These are phyloP conservation scores for Drosophila jambulina DNA, from an alignment of 1,140 invertebrate genomes.

Conservation along the genomic window DNA sequence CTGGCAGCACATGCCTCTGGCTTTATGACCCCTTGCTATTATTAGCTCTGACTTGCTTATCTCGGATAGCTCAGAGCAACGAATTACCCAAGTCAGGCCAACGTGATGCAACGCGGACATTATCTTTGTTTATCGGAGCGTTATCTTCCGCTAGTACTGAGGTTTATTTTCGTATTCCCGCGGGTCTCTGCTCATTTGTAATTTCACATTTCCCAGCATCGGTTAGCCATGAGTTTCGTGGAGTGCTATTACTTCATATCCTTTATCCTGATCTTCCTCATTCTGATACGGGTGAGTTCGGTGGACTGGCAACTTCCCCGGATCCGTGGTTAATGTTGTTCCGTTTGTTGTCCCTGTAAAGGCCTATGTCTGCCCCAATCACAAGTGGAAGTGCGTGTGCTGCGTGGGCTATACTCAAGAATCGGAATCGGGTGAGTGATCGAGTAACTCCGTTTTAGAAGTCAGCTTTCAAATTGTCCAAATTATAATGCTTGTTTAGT, in stretches of 20 bases:
- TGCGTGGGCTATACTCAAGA: slow-evolving; percentile 27
- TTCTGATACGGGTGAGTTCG: slow-evolving; percentile 49
- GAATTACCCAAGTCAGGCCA: slow-evolving; percentile 21
- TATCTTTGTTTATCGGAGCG: slow-evolving; percentile 48
- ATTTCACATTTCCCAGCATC: slow-evolving; percentile 12
- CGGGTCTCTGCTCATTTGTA: slow-evolving; percentile 26
- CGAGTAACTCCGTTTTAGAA: slow-evolving; percentile 6
- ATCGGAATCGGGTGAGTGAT: slow-evolving; percentile 39
- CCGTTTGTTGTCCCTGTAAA: not conserved
- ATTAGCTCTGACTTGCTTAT: slow-evolving; percentile 54
- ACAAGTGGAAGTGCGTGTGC: slow-evolving; percentile 47
- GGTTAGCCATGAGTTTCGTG: slow-evolving; percentile 43
- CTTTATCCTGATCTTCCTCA: slow-evolving; percentile 50
- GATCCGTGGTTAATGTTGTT: not conserved
- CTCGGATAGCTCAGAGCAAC: slow-evolving; percentile 15
- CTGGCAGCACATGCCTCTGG: slow-evolving; percentile 12
- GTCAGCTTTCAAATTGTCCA: not conserved
- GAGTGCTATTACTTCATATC: slow-evolving; percentile 58
- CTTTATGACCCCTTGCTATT: slow-evolving; percentile 23
- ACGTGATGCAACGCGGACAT: slow-evolving; percentile 45
- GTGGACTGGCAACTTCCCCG: too few relatives aligned
- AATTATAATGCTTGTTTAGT: slow-evolving; percentile 18
- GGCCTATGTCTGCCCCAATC: slow-evolving; percentile 49
- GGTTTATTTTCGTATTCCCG: slow-evolving; percentile 13
- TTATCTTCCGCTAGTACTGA: slow-evolving; percentile 6